Evolutionary conservation across 2,113 vertebrate species (phyloP).

Genomic region (Microcebus murinus): DNA sequence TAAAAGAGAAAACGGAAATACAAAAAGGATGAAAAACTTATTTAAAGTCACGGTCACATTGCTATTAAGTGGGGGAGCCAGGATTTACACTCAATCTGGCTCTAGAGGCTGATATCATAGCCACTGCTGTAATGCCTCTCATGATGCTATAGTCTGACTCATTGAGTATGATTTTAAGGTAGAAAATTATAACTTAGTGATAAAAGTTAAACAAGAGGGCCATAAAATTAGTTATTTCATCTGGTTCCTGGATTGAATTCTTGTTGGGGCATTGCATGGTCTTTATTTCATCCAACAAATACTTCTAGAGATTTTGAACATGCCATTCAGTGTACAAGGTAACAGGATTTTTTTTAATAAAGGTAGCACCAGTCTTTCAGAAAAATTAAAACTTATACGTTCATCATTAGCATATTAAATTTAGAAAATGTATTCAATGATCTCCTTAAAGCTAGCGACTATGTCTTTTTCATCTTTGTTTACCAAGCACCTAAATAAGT

Average conservation of each 20-base stretch:
- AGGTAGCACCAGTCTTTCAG: not conserved
- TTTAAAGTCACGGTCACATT: not conserved
- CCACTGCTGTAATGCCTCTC: not conserved
- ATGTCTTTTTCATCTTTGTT: constrained; percentile 10
- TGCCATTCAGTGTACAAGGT: not conserved
- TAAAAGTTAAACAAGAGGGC: not conserved
- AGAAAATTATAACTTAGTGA: not conserved
- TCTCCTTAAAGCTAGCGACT: not conserved
- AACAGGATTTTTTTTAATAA: not conserved
- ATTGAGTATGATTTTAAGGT: not conserved
- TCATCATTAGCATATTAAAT: not conserved
- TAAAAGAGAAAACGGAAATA: constrained; percentile 5
- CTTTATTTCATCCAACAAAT: constrained; percentile 34
- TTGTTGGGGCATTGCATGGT: not conserved
- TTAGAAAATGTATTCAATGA: constrained; percentile 15
- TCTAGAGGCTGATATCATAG: not conserved
- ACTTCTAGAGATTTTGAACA: not conserved
- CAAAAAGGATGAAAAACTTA: not conserved
- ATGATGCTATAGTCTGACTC: not conserved
- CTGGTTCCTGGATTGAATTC: constrained; percentile 3
- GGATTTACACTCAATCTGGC: not conserved
- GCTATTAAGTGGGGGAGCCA: not conserved
- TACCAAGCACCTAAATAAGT: not conserved
- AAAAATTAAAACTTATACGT: constrained; percentile 22
- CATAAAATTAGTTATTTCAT: constrained; percentile 19